Evolutionary conservation across 1,140 invertebrate species (phyloP), one percentile per base, ranked within the genome.

Genomic region (Drosophila eugracilis): DNA sequence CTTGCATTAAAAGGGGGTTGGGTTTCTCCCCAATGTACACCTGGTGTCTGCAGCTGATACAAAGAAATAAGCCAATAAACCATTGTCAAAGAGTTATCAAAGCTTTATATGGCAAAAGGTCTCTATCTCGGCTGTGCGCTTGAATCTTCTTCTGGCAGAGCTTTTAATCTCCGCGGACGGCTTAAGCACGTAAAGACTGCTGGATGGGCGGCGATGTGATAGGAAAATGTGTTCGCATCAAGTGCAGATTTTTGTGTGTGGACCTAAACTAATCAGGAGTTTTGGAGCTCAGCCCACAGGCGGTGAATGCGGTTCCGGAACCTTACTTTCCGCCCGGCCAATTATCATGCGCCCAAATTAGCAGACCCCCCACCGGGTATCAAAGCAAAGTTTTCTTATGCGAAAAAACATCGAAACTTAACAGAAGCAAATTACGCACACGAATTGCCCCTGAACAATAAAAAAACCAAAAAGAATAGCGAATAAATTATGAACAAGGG

Each of bases 361-460:
- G 69, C 71, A 62, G 42, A 36, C 26, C 52, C 22, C 36, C 15
- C 28, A 6, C 22, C 9, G 50, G 34, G 32, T 66, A 73, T 77
- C 78, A 83, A 83, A 83, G 78, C 50, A 72, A 85, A 81, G 71
- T 84, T 84, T 84, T 62, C 52, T 58, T 78, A 62, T 55, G 70
- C 54, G 37, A 39, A 48, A 54, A 67, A 67, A 53, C 53, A 58
- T 39, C 14, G 34, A 74, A 81, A 76, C 80, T 85, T 73, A 85
- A 80, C 80, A 85, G 62, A 80, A 36, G 81, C 58, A 76, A 85
- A 85, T 85, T 85, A 85, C 76, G 80, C 80, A 86, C 81, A 86
- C 81, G 81, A 86, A 86, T 81, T 86, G 63, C 77, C 76, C n/a
- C 77, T 86, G 81, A 83, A 78, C 81, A 85, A 86, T 86, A 80